Percentiles rank a stretch among this genome's conserved stretches.
These are phyloP conservation scores for Zaprionus camerounensis DNA, from an alignment of 1,140 invertebrate species.

Conservation along the genomic window DNA sequence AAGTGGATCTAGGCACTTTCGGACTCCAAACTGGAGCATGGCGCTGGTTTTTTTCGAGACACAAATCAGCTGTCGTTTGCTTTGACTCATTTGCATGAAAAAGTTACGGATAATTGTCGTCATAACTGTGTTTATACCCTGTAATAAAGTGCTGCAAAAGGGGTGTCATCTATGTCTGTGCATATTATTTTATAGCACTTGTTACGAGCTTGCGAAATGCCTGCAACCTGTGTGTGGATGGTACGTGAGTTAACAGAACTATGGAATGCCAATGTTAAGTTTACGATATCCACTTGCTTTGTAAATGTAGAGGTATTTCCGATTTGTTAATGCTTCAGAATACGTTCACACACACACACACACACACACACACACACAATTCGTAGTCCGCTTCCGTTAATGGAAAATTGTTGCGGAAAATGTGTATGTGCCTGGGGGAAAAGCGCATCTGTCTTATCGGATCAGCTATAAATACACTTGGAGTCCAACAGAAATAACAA, in stretches of 20 bases:
- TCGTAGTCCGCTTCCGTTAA: conserved; percentile 33
- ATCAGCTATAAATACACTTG: conserved; percentile 38
- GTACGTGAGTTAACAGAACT: background rate
- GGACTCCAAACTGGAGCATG: conserved; percentile 52
- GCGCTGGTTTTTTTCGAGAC: conserved; percentile 24
- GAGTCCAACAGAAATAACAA: background rate
- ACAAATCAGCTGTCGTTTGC: conserved; percentile 28
- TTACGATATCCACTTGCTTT: too few relatives aligned
- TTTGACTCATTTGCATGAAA: conserved; percentile 54
- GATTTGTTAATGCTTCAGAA: conserved; percentile 12
- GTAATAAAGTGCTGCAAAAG: background rate
- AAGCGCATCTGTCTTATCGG: conserved; percentile 36
- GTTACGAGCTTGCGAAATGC: background rate
- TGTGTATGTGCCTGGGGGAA: conserved; percentile 4
- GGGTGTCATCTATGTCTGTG: background rate
- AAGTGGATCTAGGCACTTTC: conserved; percentile 33
- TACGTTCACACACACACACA: background rate
- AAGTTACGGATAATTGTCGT: conserved; percentile 29
- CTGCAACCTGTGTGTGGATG: background rate
- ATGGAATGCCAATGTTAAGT: background rate
- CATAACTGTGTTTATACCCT: conserved; percentile 48
- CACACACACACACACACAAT: conserved; percentile 5
- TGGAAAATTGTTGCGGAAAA: conserved; percentile 67
- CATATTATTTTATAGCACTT: background rate
- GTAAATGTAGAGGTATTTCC: conserved; percentile 1